A percentile compares a stretch with the other conserved stretches of the same genome.
These are phyloP conservation scores for Noctuana brunneofusca DNA, from an alignment of 2,888 invertebrate species.

Conservation along the genomic window DNA sequence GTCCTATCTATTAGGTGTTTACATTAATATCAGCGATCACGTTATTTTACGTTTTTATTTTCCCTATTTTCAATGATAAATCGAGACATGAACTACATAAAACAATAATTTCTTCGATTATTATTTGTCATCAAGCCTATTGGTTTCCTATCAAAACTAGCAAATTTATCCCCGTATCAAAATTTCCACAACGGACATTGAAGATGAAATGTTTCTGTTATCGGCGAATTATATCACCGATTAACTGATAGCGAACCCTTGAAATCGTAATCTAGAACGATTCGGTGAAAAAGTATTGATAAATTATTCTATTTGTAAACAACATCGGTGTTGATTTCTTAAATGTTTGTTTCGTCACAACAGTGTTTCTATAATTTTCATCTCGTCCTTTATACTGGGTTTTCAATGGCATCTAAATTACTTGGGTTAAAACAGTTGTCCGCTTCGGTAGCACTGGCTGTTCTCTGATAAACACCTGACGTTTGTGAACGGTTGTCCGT, in stretches of 20 bases:
- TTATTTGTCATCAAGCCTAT: neutral
- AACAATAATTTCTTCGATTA: neutral
- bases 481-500: slow-evolving; percentile 11
- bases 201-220: neutral
- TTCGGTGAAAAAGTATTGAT: neutral
- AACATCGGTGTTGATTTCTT: neutral
- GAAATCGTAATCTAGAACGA: neutral
- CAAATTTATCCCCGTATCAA: neutral
- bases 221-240: slow-evolving; percentile 6
- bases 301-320: slow-evolving; percentile 10
- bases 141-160: slow-evolving; percentile 7
- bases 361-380: neutral
- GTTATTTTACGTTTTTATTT: too few relatives aligned
- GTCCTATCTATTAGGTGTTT: too few relatives aligned
- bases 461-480: slow-evolving; percentile 8
- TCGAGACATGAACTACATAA: too few relatives aligned
- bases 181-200: slow-evolving; percentile 4
- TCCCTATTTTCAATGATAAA: too few relatives aligned
- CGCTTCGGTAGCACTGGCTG: slow-evolving; percentile 54
- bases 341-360: slow-evolving; percentile 7
- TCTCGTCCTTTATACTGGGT: neutral
- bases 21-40: too few relatives aligned
- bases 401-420: neutral
- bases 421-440: slow-evolving; percentile 36
- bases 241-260: slow-evolving; percentile 10